Base-by-base conservation (phyloP, 1,140 invertebrate genomes). In the Hestina assimilis region DNA sequence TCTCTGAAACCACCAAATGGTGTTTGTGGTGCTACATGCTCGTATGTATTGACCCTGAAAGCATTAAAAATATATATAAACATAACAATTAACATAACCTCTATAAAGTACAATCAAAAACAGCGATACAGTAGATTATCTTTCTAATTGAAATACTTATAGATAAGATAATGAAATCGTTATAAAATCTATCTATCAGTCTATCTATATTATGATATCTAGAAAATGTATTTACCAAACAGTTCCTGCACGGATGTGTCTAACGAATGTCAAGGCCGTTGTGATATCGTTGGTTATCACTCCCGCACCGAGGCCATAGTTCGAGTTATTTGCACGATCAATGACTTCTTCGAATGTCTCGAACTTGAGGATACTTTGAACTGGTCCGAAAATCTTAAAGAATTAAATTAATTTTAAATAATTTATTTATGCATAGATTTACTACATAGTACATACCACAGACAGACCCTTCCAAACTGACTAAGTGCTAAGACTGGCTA, bases 301-400 rank as follows among this genome's bases (percentile, higher is more conserved):
- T 8, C 94, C 96, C 61, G 97, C 94, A 20, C 96, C 97, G n/a
- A 99, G 89, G 5, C 97, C 97, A 83, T 98, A 99, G 38, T 91
- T 90, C 1, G 96, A 96, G 68, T 94, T 91, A 80, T 99, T 98
- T 3, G 96, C 94, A 51, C 96, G 91, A 66, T 96, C 93, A 31
- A 99, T 94, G 0, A 96, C 93, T 87, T 99, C 97, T 0, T 98
- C 96, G 43, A 97, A 83, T 9, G 91, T 93, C 35, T 95, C 93
- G 70, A 98, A 99, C 76, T 97, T 97, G 12, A 98, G 87, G 53
- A 98, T 96, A 40, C 92, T 93, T 89, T 97, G 96, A 1, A 98
- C 97, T 0, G 97, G 97, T 0, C 97, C 97, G 87, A 98, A 98
- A 75, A 98, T 87, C 83, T 87, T 42, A 7, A 63, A 59, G 41